phyloP scores from a whole-genome alignment of 1,140 invertebrate species.

The Macrotrachela quadricornifera region DNA sequence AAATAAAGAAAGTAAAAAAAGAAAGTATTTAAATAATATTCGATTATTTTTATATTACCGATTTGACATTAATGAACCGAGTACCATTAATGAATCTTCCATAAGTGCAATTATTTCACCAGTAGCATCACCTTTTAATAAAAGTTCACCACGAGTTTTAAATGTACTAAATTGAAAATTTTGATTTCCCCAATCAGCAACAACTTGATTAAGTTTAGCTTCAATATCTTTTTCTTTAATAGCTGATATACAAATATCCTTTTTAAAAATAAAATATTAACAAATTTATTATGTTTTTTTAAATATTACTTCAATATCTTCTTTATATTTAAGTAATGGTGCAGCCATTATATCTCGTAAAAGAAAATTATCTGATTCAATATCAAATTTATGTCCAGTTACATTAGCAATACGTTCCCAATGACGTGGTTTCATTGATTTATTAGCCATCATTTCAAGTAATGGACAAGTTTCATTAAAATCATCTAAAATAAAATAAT shows the following conservation, averaged over 20 bases:
- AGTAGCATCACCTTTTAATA: slow-evolving; percentile 69
- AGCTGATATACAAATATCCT: slow-evolving; percentile 88
- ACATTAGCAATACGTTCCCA: slow-evolving; percentile 85
- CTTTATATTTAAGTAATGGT: slow-evolving; percentile 68
- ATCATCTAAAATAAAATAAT: slow-evolving; percentile 40
- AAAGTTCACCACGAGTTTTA: slow-evolving; percentile 73
- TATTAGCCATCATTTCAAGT: slow-evolving; percentile 85
- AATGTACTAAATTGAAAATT: slow-evolving; percentile 80
- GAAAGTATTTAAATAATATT: slow-evolving; percentile 66
- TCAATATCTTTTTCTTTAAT: slow-evolving; percentile 96
- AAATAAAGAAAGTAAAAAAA: slow-evolving; percentile 39
- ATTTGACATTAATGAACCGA: slow-evolving; percentile 74
- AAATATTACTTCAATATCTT: slow-evolving; percentile 64
- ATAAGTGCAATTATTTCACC: slow-evolving; percentile 77
- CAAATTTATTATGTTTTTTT: neutral
- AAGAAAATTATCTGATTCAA: slow-evolving; percentile 77
- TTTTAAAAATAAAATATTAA: neutral
- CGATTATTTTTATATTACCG: too few species aligned
- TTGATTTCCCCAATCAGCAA: slow-evolving; percentile 80
- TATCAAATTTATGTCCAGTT: slow-evolving; percentile 65
- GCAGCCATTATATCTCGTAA: slow-evolving; percentile 83
- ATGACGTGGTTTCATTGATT: slow-evolving; percentile 83
- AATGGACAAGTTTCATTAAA: slow-evolving; percentile 92
- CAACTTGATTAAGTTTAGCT: slow-evolving; percentile 74
- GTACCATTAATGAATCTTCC: slow-evolving; percentile 83